Base-by-base conservation (phyloP, 2,113 vertebrate species). In the Mellivora capensis region DNA sequence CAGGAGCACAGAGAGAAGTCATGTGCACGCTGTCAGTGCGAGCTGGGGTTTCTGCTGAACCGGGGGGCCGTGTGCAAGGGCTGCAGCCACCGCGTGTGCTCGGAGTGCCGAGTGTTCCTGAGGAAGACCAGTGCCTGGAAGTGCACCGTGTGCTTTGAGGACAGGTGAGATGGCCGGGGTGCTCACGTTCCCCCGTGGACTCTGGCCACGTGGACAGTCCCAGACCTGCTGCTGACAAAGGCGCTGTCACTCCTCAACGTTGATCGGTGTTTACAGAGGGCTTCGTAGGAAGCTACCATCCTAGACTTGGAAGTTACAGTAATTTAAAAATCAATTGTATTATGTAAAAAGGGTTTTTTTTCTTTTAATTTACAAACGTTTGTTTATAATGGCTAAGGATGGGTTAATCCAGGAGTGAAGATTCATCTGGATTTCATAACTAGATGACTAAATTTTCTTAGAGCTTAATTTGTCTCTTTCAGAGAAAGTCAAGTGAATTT, bases 31-130 rank as follows among this genome's bases (percentile, higher is more conserved):
- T 99, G 99, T 88, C 99, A 98, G 97, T 98, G 98, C 52, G 64
- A 97, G 0, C 99, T 99, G 82, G 99, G 99, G 34, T 52, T 98
- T 52, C 31, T 99, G 95, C 94, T 99, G 98, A 99, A 99, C 98
- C 99, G 98, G 13, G 99, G 99, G 0, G 98, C 98, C 0, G 99
- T 99, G 2, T 99, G 99, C 95, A 98, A 54, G 0, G 99, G 99
- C 59, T 99, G 99, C 99, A 99, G 99, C 47, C 99, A 99, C 90
- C 98, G 99, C 0, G 99, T 99, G 97, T 99, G 99, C 98, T 97
- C 98, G 0, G 97, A 85, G 17, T 99, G 99, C 95, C 99, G 99
- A 0, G 98, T 99, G 44, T 97, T 94, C 97, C 97, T 98, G 44
- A 31, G 47, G 39, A 98, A 47, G 21, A 95, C 98, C 13, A 93